Base-by-base conservation (phyloP, 1,140 invertebrate genomes). In the Drosophila melanogaster region DNA sequence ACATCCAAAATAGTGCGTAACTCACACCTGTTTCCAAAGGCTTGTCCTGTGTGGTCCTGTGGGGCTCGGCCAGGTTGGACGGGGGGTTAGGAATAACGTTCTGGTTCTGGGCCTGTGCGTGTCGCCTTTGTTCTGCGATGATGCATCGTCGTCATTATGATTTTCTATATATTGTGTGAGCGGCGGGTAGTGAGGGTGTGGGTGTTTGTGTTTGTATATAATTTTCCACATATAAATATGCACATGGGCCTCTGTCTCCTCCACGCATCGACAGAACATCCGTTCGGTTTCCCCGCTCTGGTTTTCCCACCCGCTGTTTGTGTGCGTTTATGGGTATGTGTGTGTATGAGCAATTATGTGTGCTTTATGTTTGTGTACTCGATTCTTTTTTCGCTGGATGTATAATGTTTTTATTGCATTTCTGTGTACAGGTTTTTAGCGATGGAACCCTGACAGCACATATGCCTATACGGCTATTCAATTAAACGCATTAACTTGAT, bases 401-500 rank as follows among this genome's bases (percentile, higher is more conserved):
- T 67, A 61, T 40, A 71, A 81, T 86, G 70, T 87, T 87, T 89
- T 87, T 70, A 89, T 87, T 83, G 83, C 79, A 89, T 89, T 79
- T 69, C 79, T 40, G 57, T 86, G 83, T 79, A 60, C 72, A 57
- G 71, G 78, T 76, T 86, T 79, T 87, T 79, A 79, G 80, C 76
- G 49, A 47, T 62, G 73, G 73, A 56, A 19, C 44, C 30, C 47
- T 35, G 26, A 56, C 61, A 43, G 19, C 60, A 44, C 77, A 86
- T 87, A 86, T 87, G 81, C 76, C 41, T 54, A 58, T 58, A 67
- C 57, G 56, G 43, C 74, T 67, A 89, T 89, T 89, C 66, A 87
- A 87, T 89, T 87, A 87, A 89, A 87, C 71, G 83, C 79, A 89
- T 87, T 87, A 89, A 87, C 83, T 87, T 87, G 84, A 87, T 87